phyloP scores from a whole-genome alignment of 2,888 invertebrate species.

The Cantharis lateralis region DNA sequence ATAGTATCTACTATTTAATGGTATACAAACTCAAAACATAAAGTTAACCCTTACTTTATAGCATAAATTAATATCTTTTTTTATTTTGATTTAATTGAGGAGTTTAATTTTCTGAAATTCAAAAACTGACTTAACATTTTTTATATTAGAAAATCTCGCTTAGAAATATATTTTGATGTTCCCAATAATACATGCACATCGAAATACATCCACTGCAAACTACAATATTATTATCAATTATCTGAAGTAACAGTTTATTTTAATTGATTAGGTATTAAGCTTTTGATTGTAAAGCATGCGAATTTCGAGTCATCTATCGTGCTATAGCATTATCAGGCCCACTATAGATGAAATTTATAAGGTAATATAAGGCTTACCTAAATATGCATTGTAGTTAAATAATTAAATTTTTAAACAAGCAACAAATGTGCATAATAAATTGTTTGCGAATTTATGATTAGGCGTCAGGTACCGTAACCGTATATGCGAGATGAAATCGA shows the following conservation, averaged over 20 bases:
- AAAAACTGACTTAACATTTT: not conserved
- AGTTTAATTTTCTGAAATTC: not conserved
- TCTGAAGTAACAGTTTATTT: not conserved
- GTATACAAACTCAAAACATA: not conserved
- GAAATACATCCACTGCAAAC: not conserved
- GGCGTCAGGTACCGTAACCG: constrained; percentile 27
- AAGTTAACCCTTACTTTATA: not conserved
- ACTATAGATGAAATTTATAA: not conserved
- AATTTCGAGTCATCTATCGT: not conserved
- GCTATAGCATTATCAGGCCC: not conserved
- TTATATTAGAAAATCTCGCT: not conserved
- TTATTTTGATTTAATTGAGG: too few relatives aligned
- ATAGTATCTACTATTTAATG: not conserved
- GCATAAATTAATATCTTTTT: not conserved
- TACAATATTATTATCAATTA: too few relatives aligned
- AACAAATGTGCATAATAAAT: constrained; percentile 32
- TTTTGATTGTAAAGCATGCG: not conserved
- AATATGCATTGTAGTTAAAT: constrained; percentile 14
- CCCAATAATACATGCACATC: not conserved
- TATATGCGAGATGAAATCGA: constrained; percentile 27
- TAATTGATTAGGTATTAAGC: not conserved
- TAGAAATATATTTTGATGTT: not conserved
- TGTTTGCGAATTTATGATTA: constrained; percentile 35
- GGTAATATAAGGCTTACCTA: constrained; percentile 13
- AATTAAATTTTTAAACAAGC: constrained; percentile 21